Evolutionary conservation across 2,888 invertebrate species (phyloP).

Genomic region (Magallana nippona): DNA sequence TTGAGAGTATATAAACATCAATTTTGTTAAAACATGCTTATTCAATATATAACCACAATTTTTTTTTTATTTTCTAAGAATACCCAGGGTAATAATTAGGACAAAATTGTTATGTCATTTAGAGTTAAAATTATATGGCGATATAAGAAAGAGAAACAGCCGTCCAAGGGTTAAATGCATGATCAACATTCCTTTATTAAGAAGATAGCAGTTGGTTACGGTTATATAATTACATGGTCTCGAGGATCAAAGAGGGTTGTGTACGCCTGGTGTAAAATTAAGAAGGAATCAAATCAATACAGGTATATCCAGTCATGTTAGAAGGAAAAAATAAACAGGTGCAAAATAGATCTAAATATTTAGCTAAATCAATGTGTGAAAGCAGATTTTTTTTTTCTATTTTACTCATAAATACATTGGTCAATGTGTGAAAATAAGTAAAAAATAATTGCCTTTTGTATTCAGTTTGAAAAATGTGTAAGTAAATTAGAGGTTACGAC

Average conservation of each 20-base stretch:
- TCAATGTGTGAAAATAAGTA: neutral
- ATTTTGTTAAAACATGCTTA: too few relatives aligned
- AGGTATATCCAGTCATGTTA: too few relatives aligned
- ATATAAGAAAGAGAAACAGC: neutral
- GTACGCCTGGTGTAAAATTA: conserved; percentile 13
- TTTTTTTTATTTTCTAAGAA: too few relatives aligned
- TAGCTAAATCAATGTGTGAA: neutral
- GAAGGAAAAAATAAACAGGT: neutral
- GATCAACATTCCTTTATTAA: conserved; percentile 22
- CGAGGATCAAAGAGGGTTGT: conserved; percentile 18
- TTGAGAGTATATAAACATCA: too few relatives aligned
- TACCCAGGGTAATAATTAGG: too few relatives aligned
- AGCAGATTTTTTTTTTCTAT: neutral
- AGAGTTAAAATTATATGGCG: neutral
- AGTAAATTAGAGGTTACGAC: conserved; percentile 7
- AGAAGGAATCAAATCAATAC: neutral
- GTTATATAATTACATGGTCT: conserved; percentile 18
- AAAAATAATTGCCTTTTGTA: too few relatives aligned
- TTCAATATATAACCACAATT: too few relatives aligned
- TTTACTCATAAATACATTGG: neutral
- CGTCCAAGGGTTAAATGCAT: neutral
- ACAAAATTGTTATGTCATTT: too few relatives aligned
- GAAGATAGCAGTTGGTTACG: neutral
- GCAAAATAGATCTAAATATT: neutral
- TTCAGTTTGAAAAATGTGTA: neutral